Conservation (phyloP, 1,140 invertebrate genomes). For the Whitmania pigra region DNA sequence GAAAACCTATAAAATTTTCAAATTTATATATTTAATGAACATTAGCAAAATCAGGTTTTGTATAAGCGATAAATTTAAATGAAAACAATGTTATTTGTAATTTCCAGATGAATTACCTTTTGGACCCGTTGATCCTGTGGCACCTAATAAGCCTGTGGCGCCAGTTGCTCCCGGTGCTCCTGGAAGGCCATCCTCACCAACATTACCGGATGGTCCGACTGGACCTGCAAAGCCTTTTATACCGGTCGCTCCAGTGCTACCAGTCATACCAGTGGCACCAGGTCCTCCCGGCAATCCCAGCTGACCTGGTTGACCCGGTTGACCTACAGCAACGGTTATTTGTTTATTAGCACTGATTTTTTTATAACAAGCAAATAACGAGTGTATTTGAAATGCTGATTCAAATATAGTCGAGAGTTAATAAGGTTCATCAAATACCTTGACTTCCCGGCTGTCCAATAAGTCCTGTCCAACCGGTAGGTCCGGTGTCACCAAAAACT, state of each 20-base stretch:
- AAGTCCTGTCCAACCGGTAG: conserved; percentile 4
- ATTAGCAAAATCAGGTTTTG: too few species aligned
- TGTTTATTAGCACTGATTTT: too few species aligned
- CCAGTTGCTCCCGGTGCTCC: conserved; percentile 19
- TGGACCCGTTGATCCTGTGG: background rate
- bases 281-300: conserved; percentile 16
- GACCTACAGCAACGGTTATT: conserved; percentile 10
- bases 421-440: background rate
- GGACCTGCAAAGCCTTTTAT: conserved; percentile 1
- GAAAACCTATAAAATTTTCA: background rate
- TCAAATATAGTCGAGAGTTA: too few species aligned
- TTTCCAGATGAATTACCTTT: background rate
- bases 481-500: conserved; percentile 17
- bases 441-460: conserved; percentile 4
- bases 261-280: conserved; percentile 17
- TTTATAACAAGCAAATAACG: too few species aligned
- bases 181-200: conserved; percentile 16
- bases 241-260: conserved; percentile 20
- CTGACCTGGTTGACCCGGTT: conserved; percentile 19
- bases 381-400: too few species aligned
- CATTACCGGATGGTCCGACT: conserved; percentile 16
- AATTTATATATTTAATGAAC: too few species aligned
- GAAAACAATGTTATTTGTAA: too few species aligned
- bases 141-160: background rate
- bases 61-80: too few species aligned